These are phyloP conservation scores for Drosophila tani DNA, from an alignment of 1,140 invertebrate genomes.

Conservation along the genomic window DNA sequence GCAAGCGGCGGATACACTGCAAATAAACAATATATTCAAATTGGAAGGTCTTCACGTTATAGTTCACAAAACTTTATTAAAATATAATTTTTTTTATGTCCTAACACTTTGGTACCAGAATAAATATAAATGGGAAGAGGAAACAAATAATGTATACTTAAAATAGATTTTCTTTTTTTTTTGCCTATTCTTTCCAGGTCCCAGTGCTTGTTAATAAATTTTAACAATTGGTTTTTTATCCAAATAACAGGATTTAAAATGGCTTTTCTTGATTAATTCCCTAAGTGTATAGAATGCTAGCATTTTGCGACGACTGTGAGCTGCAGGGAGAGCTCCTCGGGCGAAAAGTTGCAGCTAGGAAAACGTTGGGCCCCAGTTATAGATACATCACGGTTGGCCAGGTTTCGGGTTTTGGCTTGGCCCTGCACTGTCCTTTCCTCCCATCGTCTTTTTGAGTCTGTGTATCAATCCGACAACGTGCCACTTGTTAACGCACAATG, in stretches of 20 bases:
- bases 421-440: conserved; percentile 11
- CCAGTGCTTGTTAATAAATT: too few relatives aligned
- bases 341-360: conserved; percentile 15
- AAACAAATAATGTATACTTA: too few relatives aligned
- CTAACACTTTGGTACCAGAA: too few relatives aligned
- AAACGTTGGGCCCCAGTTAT: conserved; percentile 51
- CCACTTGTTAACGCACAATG: conserved; percentile 80
- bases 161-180: too few relatives aligned
- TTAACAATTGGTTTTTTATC: too few relatives aligned
- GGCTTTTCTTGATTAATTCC: neutral
- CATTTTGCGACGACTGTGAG: neutral
- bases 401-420: conserved; percentile 35
- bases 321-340: neutral
- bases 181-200: too few relatives aligned
- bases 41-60: too few relatives aligned
- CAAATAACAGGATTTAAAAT: too few relatives aligned
- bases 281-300: neutral
- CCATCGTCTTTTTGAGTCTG: conserved; percentile 34
- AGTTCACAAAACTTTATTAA: too few relatives aligned
- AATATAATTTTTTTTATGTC: too few relatives aligned
- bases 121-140: too few relatives aligned
- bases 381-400: conserved; percentile 67
- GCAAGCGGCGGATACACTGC: conserved; percentile 6
- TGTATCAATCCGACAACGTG: conserved; percentile 73
- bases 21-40: neutral